Conservation (phyloP, 2,888 invertebrate genomes). For the Ectemnius continuus region DNA sequence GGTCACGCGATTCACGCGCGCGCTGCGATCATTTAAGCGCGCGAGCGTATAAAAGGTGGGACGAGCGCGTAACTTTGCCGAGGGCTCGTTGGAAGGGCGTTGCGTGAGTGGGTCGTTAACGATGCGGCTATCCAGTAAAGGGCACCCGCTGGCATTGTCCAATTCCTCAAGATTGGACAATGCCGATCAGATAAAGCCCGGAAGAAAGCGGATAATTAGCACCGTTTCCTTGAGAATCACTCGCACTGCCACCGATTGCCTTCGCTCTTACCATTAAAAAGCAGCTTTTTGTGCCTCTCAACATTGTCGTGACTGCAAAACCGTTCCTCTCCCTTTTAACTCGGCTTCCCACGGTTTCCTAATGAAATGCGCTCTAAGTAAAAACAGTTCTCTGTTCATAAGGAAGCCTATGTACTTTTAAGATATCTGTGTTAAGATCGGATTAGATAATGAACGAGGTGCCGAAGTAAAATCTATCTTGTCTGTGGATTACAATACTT, state of each 20-base stretch:
- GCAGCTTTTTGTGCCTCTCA: too few relatives aligned
- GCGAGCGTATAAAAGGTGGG: slow-evolving; percentile 26
- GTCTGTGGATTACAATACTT: too few relatives aligned
- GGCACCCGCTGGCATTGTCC: neutral
- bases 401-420: too few relatives aligned
- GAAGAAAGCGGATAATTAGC: slow-evolving; percentile 3
- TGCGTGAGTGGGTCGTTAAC: slow-evolving; percentile 40
- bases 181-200: neutral
- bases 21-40: slow-evolving; percentile 60
- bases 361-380: too few relatives aligned
- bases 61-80: slow-evolving; percentile 34
- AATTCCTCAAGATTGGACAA: neutral
- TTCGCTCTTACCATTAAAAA: neutral
- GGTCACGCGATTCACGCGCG: slow-evolving; percentile 70
- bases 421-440: too few relatives aligned
- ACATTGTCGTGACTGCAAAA: too few relatives aligned
- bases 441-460: too few relatives aligned
- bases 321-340: too few relatives aligned
- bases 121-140: slow-evolving; percentile 7
- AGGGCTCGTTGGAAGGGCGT: slow-evolving; percentile 44
- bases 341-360: too few relatives aligned
- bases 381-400: too few relatives aligned
- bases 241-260: neutral
- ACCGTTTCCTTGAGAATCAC: slow-evolving; percentile 1
- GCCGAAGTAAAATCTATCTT: too few relatives aligned